Percentiles rank a stretch among this genome's conserved stretches.
These are phyloP conservation scores for Desoria tigrina DNA, from an alignment of 2,888 invertebrate species.

Conservation along the genomic window DNA sequence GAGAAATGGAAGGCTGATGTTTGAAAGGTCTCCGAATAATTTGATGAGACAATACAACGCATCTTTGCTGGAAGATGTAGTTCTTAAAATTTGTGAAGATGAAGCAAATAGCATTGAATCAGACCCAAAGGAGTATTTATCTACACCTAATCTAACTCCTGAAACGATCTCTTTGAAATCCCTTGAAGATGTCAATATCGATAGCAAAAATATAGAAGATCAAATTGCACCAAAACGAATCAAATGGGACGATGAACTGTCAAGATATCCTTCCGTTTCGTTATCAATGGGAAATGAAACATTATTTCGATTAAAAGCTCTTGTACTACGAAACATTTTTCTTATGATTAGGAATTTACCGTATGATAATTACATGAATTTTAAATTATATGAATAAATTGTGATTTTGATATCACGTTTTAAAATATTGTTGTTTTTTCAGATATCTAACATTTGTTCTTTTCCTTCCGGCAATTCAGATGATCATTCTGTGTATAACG, in stretches of 20 bases:
- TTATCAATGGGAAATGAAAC: conserved; percentile 20
- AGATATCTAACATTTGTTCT: conserved; percentile 1
- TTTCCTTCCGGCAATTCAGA: conserved; percentile 6
- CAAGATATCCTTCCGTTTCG: conserved; percentile 27
- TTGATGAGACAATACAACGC: conserved; percentile 35
- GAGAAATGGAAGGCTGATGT: conserved; percentile 44
- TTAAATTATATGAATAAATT: conserved; percentile 27
- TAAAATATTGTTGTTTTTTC: too few relatives aligned
- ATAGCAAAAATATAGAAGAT: conserved; percentile 9
- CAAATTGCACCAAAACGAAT: conserved; percentile 28
- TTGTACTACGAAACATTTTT: conserved; percentile 42
- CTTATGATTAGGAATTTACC: conserved; percentile 63
- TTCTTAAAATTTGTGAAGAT: conserved; percentile 43
- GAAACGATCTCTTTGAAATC: conserved; percentile 20
- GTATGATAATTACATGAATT: conserved; percentile 64
- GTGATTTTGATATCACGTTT: too few relatives aligned
- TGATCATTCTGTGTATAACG: background rate
- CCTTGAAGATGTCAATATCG: conserved; percentile 26
- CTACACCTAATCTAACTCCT: conserved; percentile 24
- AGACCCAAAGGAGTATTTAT: conserved; percentile 16
- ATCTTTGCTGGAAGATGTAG: conserved; percentile 42
- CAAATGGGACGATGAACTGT: conserved; percentile 23
- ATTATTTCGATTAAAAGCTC: conserved; percentile 35
- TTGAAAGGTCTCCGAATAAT: conserved; percentile 41
- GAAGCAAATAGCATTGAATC: conserved; percentile 33